A percentile compares a stretch with the other conserved stretches of the same genome.
Conservation (phyloP, 1,140 invertebrate genomes). For the Odontomachus brunneus region DNA sequence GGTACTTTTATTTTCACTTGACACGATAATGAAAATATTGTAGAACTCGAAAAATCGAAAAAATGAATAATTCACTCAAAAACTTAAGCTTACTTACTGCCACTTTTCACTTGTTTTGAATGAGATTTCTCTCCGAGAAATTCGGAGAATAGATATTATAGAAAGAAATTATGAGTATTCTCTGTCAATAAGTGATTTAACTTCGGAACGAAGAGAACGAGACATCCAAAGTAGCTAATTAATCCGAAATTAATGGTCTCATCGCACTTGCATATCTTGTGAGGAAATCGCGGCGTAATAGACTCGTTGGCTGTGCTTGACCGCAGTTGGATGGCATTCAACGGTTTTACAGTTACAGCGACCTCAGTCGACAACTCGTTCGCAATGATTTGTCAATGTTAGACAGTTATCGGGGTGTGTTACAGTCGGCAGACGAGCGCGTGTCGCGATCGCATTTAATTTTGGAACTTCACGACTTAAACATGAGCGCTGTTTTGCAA, state of each 20-base stretch:
- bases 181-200: background rate
- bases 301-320: background rate
- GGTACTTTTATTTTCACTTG: too few species aligned
- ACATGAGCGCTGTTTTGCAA: too few species aligned
- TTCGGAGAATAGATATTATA: too few species aligned
- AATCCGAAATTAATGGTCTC: background rate
- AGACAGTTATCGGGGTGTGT: conserved; percentile 24
- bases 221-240: background rate
- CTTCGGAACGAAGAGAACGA: background rate
- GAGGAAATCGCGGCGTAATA: background rate
- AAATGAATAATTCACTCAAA: too few species aligned
- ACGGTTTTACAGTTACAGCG: conserved; percentile 8
- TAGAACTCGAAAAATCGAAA: too few species aligned
- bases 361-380: background rate
- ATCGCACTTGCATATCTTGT: background rate
- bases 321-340: conserved; percentile 1
- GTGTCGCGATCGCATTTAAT: conserved; percentile 26
- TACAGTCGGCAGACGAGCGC: conserved; percentile 25
- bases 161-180: background rate
- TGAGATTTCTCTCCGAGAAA: too few species aligned
- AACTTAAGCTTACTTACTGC: too few species aligned
- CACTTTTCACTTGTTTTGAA: too few species aligned
- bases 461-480: conserved; percentile 2
- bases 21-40: too few species aligned
- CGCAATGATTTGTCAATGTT: conserved; percentile 26